These are phyloP conservation scores for Anas bernieri DNA, from an alignment of 2,797 vertebrate genomes.

Conservation along the genomic window DNA sequence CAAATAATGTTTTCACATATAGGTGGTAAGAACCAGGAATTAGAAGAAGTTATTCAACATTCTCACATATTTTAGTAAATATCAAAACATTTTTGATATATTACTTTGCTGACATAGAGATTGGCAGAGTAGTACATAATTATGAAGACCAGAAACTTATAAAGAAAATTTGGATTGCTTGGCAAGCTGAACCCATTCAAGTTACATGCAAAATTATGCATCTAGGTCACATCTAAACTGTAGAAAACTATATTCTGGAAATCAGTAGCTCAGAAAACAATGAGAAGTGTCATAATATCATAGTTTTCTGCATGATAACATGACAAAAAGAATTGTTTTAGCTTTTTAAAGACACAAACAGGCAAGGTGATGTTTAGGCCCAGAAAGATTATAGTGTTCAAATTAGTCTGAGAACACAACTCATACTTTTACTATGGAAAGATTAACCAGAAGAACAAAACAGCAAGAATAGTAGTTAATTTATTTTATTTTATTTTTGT, in stretches of 20 bases:
- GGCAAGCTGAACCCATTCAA: conserved; percentile 45
- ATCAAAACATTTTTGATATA: conserved; percentile 43
- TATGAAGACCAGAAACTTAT: conserved; percentile 51
- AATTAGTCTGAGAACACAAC: neutral
- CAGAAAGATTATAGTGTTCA: neutral
- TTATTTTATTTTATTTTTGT: neutral
- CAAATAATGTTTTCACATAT: conserved; percentile 15
- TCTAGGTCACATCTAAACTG: conserved; percentile 57
- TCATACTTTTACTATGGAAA: neutral
- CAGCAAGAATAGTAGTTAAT: neutral
- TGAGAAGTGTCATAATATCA: conserved; percentile 57
- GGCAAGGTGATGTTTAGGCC: neutral
- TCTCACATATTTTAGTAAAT: conserved; percentile 36
- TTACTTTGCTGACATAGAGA: conserved; percentile 28
- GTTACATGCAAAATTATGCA: conserved; percentile 72
- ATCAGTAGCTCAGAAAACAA: conserved; percentile 61
- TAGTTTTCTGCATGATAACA: neutral
- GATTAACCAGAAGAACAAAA: neutral
- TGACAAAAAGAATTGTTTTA: conserved; percentile 27
- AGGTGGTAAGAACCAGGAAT: neutral
- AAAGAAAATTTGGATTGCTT: conserved; percentile 52
- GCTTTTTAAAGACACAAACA: conserved; percentile 40
- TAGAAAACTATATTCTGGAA: conserved; percentile 48
- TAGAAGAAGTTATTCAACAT: conserved; percentile 19
- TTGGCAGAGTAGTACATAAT: conserved; percentile 54